phyloP scores from a whole-genome alignment of 2,888 invertebrate species.

The Orgyia antiqua region DNA sequence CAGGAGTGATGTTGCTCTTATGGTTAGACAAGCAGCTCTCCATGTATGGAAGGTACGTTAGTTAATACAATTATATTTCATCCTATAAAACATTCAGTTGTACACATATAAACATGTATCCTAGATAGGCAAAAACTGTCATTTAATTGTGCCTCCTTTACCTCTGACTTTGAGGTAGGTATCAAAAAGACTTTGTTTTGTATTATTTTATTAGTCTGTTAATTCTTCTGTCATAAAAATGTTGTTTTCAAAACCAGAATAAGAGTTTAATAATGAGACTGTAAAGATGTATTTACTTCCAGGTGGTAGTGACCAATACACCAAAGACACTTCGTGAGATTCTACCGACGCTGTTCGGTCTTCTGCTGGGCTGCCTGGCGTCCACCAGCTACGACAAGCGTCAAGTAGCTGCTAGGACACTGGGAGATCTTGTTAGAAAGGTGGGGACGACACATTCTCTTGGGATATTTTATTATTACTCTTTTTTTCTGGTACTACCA shows the following conservation, averaged over 20 bases:
- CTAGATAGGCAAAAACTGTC: too few relatives aligned
- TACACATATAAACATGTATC: too few relatives aligned
- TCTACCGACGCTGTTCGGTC: slow-evolving; percentile 93
- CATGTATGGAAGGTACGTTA: slow-evolving; percentile 95
- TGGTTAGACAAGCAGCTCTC: slow-evolving; percentile 97
- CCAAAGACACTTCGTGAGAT: slow-evolving; percentile 97
- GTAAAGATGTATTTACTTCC: slow-evolving; percentile 1
- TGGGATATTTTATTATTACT: too few relatives aligned
- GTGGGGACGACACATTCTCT: too few relatives aligned
- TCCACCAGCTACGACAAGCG: slow-evolving; percentile 97
- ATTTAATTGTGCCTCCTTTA: too few relatives aligned
- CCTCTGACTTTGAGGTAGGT: too few relatives aligned
- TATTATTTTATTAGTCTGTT: too few relatives aligned
- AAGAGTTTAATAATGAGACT: too few relatives aligned
- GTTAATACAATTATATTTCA: background rate
- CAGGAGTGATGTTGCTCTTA: slow-evolving; percentile 95
- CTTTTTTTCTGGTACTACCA: background rate
- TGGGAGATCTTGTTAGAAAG: slow-evolving; percentile 97
- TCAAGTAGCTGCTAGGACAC: slow-evolving; percentile 96
- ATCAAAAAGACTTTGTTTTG: too few relatives aligned
- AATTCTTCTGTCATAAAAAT: too few relatives aligned
- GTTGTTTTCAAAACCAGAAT: too few relatives aligned
- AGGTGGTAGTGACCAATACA: slow-evolving; percentile 97
- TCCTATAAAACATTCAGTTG: too few relatives aligned
- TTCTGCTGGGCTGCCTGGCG: slow-evolving; percentile 95